Base-by-base conservation (phyloP, 2,797 vertebrate genomes). In the Megaceryle alcyon region DNA sequence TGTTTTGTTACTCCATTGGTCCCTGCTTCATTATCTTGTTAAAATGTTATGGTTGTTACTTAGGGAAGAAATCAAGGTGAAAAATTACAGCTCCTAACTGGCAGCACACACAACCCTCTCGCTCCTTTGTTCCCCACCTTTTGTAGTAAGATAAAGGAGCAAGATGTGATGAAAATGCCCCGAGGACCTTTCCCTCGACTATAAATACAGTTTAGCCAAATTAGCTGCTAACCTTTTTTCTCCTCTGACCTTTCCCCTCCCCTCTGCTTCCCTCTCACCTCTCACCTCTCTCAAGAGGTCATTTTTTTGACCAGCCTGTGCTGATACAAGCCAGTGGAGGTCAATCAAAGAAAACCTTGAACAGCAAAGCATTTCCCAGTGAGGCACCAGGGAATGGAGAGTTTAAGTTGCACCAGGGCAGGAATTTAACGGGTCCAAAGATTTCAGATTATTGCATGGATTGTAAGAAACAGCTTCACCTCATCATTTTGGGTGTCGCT, bases 131-230 rank as follows among this genome's bases (percentile, higher is more conserved):
- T 80, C 48, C 43, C 1, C 43, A 69, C 43, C 78, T 84, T 90
- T n/a, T 84, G 57, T 26, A 20, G 57, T 43, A 63, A 77, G 79
- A 73, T 44, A 60, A 1, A 66, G 28, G 57, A 78, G 44, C 37
- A 48, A 53, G 49, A 63, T n/a, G 43, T 54, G n/a, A 92, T 64
- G 33, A 56, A 90, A 93, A 75, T 59, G 44, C 63, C 68, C 64
- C 1, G 0, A 72, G 51, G 73, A 87, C 59, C 69, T 91, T 95
- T 82, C 64, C 28, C 35, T 87, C 79, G 54, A 44, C 72, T 81
- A 35, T 49, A 88, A 93, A 88, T 77, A 59, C 85, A 93, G 79
- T 94, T 96, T 80, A 94, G 86, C 79, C 72, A 95, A 94, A 96
- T 96, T 91, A 97, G 78, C 61, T 0, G 4, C 86, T 75, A 86